Base-by-base conservation (phyloP, 2,888 invertebrate species). In the Nomada ferruginata region DNA sequence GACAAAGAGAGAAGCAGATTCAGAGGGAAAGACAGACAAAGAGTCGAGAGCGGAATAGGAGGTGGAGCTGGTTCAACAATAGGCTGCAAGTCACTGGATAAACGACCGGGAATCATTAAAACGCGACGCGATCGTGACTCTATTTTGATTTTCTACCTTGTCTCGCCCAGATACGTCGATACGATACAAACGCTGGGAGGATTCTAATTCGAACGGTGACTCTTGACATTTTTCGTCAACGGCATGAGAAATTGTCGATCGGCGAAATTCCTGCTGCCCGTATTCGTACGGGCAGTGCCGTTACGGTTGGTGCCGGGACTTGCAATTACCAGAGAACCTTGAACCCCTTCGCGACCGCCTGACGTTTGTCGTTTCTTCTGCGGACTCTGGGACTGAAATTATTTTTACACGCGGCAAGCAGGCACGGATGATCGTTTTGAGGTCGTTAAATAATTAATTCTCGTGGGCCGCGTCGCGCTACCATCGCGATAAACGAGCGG, bases 61-160 rank as follows among this genome's bases (percentile, higher is more conserved):
- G 76, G 64, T 59, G 73, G 71, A 75, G 57, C 65, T 85, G 87
- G 88, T 84, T 87, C 88, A 90, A 93, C 92, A 92, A 92, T 91
- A 91, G 92, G 90, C 85, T 93, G 93, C 93, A 93, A 93, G 93
- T 93, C 93, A 94, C 90, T 93, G 91, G 91, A 93, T 93, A 93
- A 93, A 93, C 93, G 93, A 93, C 92, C 93, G 91, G 88, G 92
- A 92, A 92, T 92, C 90, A 92, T 92, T 92, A 91, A 92, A 93
- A 93, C 91, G 90, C 90, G 88, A 89, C 87, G 85, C 87, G 88
- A 82, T 89, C 88, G 86, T 86, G 89, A 76, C 86, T 83, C 82
- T 79, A 86, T 88, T 87, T 88, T 86, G 83, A 87, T 88, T 88
- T 88, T 74, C 79, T 72, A 63, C 76, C 78, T 82, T 79, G 76